phyloP scores from a whole-genome alignment of 2,888 invertebrate species.

The Caenorhabditis sp. region DNA sequence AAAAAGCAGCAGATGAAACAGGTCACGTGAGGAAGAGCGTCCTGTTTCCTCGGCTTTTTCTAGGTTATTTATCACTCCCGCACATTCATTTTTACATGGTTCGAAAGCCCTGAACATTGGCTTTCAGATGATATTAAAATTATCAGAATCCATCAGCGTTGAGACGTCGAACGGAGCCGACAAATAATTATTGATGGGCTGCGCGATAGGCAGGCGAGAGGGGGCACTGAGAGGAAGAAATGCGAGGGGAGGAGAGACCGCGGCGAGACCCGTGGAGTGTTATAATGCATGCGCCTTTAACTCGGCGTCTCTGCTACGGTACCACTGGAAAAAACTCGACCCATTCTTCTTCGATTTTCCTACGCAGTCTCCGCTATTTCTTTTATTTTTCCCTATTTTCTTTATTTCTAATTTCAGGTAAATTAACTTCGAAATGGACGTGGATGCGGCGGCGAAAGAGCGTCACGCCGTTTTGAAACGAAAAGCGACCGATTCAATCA shows the following conservation, averaged over 20 bases:
- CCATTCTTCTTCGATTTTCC: slow-evolving; percentile 1
- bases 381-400: slow-evolving; percentile 5
- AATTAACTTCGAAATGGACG: slow-evolving; percentile 46
- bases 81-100: slow-evolving; percentile 11
- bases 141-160: slow-evolving; percentile 28
- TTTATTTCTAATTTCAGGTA: slow-evolving; percentile 36
- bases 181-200: slow-evolving; percentile 67
- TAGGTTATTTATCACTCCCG: slow-evolving; percentile 23
- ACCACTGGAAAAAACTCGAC: slow-evolving; percentile 36
- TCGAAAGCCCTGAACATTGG: slow-evolving; percentile 22
- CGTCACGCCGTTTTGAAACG: slow-evolving; percentile 53
- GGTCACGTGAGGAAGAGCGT: slow-evolving; percentile 37
- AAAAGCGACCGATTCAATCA: slow-evolving; percentile 51
- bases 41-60: slow-evolving; percentile 16
- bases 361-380: not conserved
- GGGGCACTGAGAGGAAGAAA: slow-evolving; percentile 46
- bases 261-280: slow-evolving; percentile 48
- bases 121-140: slow-evolving; percentile 21
- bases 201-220: slow-evolving; percentile 50
- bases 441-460: slow-evolving; percentile 37
- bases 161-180: slow-evolving; percentile 37
- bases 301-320: slow-evolving; percentile 53
- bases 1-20: slow-evolving; percentile 29
- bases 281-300: slow-evolving; percentile 62
- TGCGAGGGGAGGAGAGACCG: slow-evolving; percentile 34